phyloP scores from a whole-genome alignment of 2,888 invertebrate species.

The Nomada goodeniana region DNA sequence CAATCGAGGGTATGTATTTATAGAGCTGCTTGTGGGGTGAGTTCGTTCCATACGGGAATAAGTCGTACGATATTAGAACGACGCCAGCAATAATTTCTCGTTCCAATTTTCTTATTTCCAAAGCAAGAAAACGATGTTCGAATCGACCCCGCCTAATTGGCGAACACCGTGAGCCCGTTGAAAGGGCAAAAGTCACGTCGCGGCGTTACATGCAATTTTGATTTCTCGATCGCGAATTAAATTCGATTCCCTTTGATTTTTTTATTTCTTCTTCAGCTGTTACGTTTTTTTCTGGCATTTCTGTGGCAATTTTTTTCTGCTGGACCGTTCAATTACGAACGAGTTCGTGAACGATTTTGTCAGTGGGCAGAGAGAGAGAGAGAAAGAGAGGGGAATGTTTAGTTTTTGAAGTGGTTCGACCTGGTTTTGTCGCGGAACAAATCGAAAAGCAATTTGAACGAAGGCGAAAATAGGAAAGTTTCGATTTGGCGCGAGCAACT shows the following conservation, averaged over 20 bases:
- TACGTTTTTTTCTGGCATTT: background rate
- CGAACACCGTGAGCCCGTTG: conserved; percentile 24
- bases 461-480: conserved; percentile 9
- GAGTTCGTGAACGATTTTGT: conserved; percentile 1
- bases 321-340: conserved; percentile 30
- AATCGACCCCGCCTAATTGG: conserved; percentile 48
- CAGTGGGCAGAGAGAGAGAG: background rate
- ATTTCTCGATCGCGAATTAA: conserved; percentile 20
- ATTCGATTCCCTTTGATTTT: conserved; percentile 13
- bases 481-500: conserved; percentile 2
- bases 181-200: conserved; percentile 44
- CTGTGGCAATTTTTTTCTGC: background rate
- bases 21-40: too few species aligned
- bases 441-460: conserved; percentile 16
- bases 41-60: too few species aligned
- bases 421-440: background rate
- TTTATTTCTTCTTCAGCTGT: too few species aligned
- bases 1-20: too few species aligned
- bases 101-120: background rate
- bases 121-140: conserved; percentile 23
- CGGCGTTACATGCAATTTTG: conserved; percentile 43
- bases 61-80: too few species aligned
- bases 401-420: background rate
- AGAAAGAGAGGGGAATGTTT: too few species aligned
- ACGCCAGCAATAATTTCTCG: too few species aligned